Evolutionary conservation across 2,113 vertebrate genomes (phyloP).

Genomic region (Nibea coibor): DNA sequence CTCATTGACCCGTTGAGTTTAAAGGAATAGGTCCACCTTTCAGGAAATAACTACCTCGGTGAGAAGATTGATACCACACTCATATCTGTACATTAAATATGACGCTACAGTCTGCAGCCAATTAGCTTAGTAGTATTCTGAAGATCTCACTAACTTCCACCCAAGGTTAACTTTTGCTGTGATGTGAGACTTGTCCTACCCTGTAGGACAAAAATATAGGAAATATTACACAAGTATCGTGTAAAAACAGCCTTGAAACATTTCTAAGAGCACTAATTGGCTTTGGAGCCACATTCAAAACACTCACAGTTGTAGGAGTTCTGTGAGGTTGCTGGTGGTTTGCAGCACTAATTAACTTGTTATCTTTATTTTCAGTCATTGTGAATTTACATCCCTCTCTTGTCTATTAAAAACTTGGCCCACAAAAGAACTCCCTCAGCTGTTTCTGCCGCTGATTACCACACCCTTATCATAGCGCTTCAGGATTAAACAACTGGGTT

Average conservation of each 20-base stretch:
- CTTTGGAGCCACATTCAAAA: constrained; percentile 14
- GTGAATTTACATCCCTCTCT: constrained; percentile 45
- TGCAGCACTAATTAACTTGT: constrained; percentile 46
- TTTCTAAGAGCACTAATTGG: constrained; percentile 45
- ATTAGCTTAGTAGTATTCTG: no score
- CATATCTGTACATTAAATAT: not conserved
- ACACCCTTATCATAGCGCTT: constrained; percentile 32
- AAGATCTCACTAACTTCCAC: not conserved
- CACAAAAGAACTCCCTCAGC: constrained; percentile 57
- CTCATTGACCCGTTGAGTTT: not conserved
- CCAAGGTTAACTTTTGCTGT: no score
- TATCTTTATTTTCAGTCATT: constrained; percentile 49
- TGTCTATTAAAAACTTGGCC: constrained; percentile 56
- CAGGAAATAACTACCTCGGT: no score
- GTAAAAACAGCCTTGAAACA: constrained; percentile 26
- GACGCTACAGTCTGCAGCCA: not conserved
- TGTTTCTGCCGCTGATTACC: constrained; percentile 45
- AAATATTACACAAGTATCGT: constrained; percentile 21
- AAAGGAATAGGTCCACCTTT: not conserved
- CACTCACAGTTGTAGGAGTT: constrained; percentile 29
- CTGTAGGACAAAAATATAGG: not conserved
- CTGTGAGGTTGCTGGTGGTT: constrained; percentile 41
- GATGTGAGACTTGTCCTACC: not conserved
- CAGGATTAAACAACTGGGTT: constrained; percentile 45
- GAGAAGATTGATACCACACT: not conserved